phyloP scores from a whole-genome alignment of 2,797 vertebrate genomes.

The Neosalanx taihuensis region DNA sequence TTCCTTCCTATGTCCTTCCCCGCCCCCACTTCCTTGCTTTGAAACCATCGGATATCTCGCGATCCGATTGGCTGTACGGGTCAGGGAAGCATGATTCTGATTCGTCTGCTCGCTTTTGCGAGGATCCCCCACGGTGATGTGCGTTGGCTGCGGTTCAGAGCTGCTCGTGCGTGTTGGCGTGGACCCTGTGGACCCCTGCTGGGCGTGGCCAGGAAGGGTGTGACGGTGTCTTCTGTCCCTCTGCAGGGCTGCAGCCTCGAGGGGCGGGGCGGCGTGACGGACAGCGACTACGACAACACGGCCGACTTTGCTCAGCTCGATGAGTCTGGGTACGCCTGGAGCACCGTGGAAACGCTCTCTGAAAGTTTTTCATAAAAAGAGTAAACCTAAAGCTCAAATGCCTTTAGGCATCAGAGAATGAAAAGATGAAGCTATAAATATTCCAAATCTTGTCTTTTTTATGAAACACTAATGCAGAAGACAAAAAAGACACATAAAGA shows the following conservation, averaged over 20 bases:
- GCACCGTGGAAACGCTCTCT: neutral
- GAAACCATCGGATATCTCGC: constrained; percentile 35
- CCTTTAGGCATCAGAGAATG: too few relatives aligned
- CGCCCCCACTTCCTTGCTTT: constrained; percentile 29
- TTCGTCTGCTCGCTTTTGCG: neutral
- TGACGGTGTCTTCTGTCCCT: constrained; percentile 16
- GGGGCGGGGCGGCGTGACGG: constrained; percentile 81
- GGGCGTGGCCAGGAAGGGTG: neutral
- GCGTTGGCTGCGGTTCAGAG: constrained; percentile 3
- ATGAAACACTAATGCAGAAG: too few relatives aligned
- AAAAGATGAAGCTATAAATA: too few relatives aligned
- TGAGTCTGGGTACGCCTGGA: constrained; percentile 74
- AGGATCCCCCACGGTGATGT: constrained; percentile 1
- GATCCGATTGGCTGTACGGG: constrained; percentile 18
- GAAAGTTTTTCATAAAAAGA: too few relatives aligned
- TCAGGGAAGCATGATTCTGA: constrained; percentile 65
- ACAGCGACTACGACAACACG: constrained; percentile 89
- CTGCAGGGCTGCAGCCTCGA: constrained; percentile 88
- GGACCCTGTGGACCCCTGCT: neutral
- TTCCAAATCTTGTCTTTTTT: too few relatives aligned
- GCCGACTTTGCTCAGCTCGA: constrained; percentile 80
- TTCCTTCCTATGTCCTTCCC: constrained; percentile 29
- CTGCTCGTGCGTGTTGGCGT: constrained; percentile 19
- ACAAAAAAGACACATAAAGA: too few relatives aligned
- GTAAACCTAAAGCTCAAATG: too few relatives aligned